phyloP scores from a whole-genome alignment of 1,140 invertebrate genomes.

The Drosophila navojoa region DNA sequence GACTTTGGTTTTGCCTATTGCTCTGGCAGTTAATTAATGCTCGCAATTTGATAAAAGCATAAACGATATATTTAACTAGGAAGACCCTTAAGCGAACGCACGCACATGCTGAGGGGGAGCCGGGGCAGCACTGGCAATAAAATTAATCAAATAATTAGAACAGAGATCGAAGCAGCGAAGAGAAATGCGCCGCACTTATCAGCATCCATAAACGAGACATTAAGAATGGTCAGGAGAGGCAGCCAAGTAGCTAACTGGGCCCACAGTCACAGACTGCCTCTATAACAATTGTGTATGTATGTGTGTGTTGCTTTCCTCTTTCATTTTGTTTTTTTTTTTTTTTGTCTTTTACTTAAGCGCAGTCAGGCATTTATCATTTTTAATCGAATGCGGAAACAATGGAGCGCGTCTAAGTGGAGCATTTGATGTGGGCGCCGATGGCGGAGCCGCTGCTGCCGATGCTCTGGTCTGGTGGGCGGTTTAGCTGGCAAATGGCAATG shows the following conservation, averaged over 20 bases:
- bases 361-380: conserved; percentile 78
- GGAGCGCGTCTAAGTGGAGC: conserved; percentile 78
- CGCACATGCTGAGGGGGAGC: conserved; percentile 5
- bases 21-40: conserved; percentile 72
- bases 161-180: conserved; percentile 21
- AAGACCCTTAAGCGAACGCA: conserved; percentile 12
- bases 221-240: conserved; percentile 71
- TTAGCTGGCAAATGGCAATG: conserved; percentile 40
- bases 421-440: conserved; percentile 57
- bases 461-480: conserved; percentile 50
- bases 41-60: conserved; percentile 78
- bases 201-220: conserved; percentile 75
- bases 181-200: conserved; percentile 61
- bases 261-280: conserved; percentile 18
- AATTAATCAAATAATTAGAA: conserved; percentile 81
- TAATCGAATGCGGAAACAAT: conserved; percentile 82
- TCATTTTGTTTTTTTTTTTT: conserved; percentile 27
- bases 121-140: conserved; percentile 63
- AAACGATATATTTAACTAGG: conserved; percentile 74
- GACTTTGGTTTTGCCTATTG: conserved; percentile 40
- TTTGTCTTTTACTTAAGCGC: conserved; percentile 68
- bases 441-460: background rate
- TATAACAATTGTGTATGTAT: background rate
- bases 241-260: conserved; percentile 22
- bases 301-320: background rate